Percentiles rank a stretch among this genome's conserved stretches.
phyloP scores from a whole-genome alignment of 2,888 invertebrate genomes.

The Eretmocerus hayati region DNA sequence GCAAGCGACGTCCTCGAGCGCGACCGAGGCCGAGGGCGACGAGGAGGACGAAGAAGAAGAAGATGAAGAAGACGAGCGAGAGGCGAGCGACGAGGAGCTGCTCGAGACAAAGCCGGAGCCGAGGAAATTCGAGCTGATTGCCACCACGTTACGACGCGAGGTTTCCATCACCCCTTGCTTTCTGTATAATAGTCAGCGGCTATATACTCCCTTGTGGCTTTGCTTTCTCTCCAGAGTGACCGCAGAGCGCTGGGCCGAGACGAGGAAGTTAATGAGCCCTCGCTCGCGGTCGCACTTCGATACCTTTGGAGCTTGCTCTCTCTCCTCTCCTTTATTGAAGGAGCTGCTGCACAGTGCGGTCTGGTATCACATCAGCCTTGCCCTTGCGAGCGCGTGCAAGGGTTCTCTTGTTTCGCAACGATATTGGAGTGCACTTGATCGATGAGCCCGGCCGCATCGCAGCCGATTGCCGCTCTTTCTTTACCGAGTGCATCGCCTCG shows the following conservation, averaged over 20 bases:
- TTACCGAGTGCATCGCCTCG: too few relatives aligned
- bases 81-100: slow-evolving; percentile 1
- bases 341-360: too few relatives aligned
- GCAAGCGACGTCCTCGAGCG: background rate
- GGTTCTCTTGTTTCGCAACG: slow-evolving; percentile 1
- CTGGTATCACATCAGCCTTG: too few relatives aligned
- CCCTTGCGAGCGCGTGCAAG: too few relatives aligned
- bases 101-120: slow-evolving; percentile 20
- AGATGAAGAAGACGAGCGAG: slow-evolving; percentile 1
- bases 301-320: too few relatives aligned
- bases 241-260: background rate
- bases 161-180: background rate
- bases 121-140: slow-evolving; percentile 34
- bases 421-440: slow-evolving; percentile 3
- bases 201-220: slow-evolving; percentile 11
- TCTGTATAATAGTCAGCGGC: too few relatives aligned
- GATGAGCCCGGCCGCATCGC: background rate
- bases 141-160: slow-evolving; percentile 23
- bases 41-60: slow-evolving; percentile 14
- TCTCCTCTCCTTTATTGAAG: too few relatives aligned
- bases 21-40: slow-evolving; percentile 19
- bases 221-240: slow-evolving; percentile 5
- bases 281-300: too few relatives aligned
- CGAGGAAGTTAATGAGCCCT: slow-evolving; percentile 8
- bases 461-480: slow-evolving; percentile 1